These are phyloP conservation scores for Autographa gamma DNA, from an alignment of 2,888 invertebrate genomes.

Conservation along the genomic window DNA sequence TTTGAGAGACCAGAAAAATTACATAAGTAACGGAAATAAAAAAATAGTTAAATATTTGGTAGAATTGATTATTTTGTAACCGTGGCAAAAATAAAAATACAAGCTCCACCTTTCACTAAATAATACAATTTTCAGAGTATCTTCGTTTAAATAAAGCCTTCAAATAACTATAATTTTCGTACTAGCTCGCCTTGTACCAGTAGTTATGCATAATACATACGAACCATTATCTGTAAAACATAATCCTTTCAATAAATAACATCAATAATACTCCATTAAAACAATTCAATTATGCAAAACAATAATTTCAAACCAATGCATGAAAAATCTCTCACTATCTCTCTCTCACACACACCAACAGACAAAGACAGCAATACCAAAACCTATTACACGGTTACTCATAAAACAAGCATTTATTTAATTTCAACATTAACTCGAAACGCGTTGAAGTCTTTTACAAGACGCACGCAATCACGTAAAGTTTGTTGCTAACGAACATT, in stretches of 20 bases:
- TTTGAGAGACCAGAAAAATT: no score
- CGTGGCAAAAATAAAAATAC: no score
- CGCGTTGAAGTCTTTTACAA: slow-evolving; percentile 73
- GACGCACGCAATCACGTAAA: slow-evolving; percentile 22
- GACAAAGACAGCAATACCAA: background rate
- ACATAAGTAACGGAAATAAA: no score
- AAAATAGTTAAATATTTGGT: no score
- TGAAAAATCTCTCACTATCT: background rate
- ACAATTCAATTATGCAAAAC: background rate
- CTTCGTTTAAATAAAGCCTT: background rate
- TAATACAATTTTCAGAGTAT: background rate
- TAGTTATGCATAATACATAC: background rate
- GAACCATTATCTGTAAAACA: background rate
- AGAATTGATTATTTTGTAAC: no score
- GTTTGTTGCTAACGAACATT: slow-evolving; percentile 32
- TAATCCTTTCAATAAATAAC: background rate
- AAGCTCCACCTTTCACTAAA: no score
- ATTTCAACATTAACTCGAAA: slow-evolving; percentile 9
- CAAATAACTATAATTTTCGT: background rate
- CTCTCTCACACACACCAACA: background rate
- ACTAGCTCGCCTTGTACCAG: background rate
- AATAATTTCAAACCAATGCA: background rate
- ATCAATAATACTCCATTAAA: background rate
- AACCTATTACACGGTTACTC: background rate
- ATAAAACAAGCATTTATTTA: background rate